phyloP scores from a whole-genome alignment of 2,797 vertebrate genomes.

The Danio albolineatus region DNA sequence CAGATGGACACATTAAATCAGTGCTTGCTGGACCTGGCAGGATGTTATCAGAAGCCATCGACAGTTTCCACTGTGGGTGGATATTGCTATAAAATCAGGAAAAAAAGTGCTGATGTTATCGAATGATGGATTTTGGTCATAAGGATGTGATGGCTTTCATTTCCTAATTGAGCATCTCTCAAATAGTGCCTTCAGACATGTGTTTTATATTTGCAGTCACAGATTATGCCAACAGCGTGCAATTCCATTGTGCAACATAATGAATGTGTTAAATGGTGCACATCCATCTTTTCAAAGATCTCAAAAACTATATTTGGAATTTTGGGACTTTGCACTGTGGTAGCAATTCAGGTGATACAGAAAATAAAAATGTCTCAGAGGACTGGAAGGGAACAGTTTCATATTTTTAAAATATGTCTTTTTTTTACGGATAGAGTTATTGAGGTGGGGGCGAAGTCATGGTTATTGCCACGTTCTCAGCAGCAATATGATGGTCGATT shows the following conservation, averaged over 20 bases:
- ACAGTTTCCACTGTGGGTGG: slow-evolving; percentile 35
- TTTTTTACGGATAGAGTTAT: slow-evolving; percentile 19
- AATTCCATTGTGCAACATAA: slow-evolving; percentile 18
- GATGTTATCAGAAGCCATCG: slow-evolving; percentile 44
- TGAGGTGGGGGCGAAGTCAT: background rate
- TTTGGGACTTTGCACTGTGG: background rate
- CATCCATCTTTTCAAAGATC: slow-evolving; percentile 33
- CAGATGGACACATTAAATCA: slow-evolving; percentile 64
- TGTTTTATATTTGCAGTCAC: slow-evolving; percentile 24
- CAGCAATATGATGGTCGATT: slow-evolving; percentile 34
- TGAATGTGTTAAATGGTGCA: slow-evolving; percentile 29
- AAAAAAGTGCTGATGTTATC: slow-evolving; percentile 46
- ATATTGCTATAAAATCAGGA: slow-evolving; percentile 43
- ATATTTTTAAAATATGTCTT: slow-evolving; percentile 31
- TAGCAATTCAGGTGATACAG: background rate
- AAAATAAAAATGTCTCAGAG: slow-evolving; percentile 1
- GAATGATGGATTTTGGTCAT: slow-evolving; percentile 34
- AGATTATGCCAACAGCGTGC: slow-evolving; percentile 9
- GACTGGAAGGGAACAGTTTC: background rate
- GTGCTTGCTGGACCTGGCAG: slow-evolving; percentile 46
- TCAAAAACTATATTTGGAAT: slow-evolving; percentile 24
- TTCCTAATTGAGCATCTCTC: slow-evolving; percentile 38
- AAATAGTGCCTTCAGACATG: slow-evolving; percentile 12
- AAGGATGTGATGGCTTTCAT: slow-evolving; percentile 26
- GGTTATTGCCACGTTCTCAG: slow-evolving; percentile 15